These are phyloP conservation scores for Parnassius apollo DNA, from an alignment of 2,888 invertebrate species.

Conservation along the genomic window DNA sequence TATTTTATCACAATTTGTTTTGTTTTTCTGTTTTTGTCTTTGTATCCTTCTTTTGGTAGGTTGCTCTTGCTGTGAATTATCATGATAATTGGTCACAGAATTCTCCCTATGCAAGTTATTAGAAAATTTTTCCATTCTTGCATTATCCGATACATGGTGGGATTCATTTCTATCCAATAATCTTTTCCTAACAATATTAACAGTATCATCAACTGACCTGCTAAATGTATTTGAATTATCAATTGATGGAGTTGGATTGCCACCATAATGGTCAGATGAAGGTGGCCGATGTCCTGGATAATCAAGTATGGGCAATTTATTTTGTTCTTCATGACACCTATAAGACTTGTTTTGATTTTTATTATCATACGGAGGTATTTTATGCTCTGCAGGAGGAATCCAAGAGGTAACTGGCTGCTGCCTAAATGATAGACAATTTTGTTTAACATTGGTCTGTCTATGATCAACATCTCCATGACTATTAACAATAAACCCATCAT, in stretches of 20 bases:
- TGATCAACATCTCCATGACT: slow-evolving; percentile 68
- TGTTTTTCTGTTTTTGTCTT: slow-evolving; percentile 45
- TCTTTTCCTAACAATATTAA: slow-evolving; percentile 64
- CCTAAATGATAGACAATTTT: slow-evolving; percentile 16
- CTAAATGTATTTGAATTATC: slow-evolving; percentile 67
- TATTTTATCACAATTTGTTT: slow-evolving; percentile 68
- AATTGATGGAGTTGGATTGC: slow-evolving; percentile 49
- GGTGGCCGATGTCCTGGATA: slow-evolving; percentile 70
- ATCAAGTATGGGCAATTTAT: slow-evolving; percentile 43
- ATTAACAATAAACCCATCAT: slow-evolving; percentile 45
- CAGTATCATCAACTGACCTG: slow-evolving; percentile 70
- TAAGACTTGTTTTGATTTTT: slow-evolving; percentile 42
- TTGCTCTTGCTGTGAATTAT: slow-evolving; percentile 44
- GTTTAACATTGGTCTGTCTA: slow-evolving; percentile 37
- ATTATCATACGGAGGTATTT: slow-evolving; percentile 44
- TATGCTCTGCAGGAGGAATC: slow-evolving; percentile 41
- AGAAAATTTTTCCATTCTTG: slow-evolving; percentile 36
- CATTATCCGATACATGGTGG: slow-evolving; percentile 39
- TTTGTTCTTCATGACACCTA: slow-evolving; percentile 42
- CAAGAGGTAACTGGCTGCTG: slow-evolving; percentile 44
- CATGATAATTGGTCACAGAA: slow-evolving; percentile 32
- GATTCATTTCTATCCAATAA: slow-evolving; percentile 61
- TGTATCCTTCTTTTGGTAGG: slow-evolving; percentile 51
- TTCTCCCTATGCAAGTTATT: slow-evolving; percentile 38
- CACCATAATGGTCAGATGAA: slow-evolving; percentile 69